A percentile compares a stretch with the other conserved stretches of the same genome.
Conservation (phyloP, 2,113 vertebrate species). For the Spermophilus dauricus region DNA sequence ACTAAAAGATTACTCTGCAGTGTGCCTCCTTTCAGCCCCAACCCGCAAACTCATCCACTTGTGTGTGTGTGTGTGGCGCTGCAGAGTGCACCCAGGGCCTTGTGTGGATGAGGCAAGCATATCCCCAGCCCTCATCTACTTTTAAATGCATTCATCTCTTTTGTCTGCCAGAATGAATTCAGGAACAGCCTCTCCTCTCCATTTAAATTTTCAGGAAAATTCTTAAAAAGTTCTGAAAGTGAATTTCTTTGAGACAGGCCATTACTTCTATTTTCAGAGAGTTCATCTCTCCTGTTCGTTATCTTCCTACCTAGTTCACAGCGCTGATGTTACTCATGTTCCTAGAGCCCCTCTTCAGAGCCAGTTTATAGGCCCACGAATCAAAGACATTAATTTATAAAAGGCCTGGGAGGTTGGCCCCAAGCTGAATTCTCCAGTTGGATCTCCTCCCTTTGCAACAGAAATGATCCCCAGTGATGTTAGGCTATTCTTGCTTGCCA, state of each 20-base stretch:
- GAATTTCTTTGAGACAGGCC: background rate
- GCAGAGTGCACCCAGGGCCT: too few species aligned
- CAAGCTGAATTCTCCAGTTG: background rate
- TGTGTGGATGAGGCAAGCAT: too few species aligned
- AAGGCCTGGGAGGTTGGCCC: background rate
- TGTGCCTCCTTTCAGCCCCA: background rate
- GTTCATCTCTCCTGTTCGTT: background rate
- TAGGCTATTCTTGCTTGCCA: background rate
- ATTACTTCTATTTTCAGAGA: background rate
- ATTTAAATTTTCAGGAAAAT: background rate
- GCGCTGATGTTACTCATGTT: background rate
- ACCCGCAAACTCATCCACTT: background rate
- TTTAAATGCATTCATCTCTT: background rate
- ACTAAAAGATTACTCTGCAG: background rate
- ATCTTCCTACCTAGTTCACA: accelerated
- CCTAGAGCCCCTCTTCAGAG: background rate
- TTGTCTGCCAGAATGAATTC: background rate
- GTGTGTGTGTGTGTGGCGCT: too few species aligned
- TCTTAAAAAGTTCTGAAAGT: background rate
- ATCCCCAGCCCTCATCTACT: background rate
- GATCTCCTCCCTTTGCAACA: background rate
- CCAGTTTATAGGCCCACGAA: background rate
- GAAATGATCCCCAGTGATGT: background rate
- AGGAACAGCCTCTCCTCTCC: background rate
- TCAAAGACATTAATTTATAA: background rate